Base-by-base conservation (phyloP, 2,888 invertebrate species). In the Aphidoletes aphidimyza region DNA sequence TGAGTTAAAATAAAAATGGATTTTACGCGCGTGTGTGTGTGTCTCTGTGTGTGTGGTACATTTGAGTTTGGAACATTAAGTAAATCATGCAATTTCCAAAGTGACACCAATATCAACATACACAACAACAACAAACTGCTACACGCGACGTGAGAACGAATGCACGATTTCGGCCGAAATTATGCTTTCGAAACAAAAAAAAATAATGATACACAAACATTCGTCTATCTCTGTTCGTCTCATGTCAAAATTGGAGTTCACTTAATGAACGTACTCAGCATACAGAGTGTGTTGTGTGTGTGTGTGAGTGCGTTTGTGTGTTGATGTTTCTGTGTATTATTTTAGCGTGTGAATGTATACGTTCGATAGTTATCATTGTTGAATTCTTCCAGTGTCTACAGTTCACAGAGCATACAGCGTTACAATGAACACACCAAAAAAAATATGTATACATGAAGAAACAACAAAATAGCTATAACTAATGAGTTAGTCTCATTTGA, bases 401-500 rank as follows among this genome's bases (percentile, higher is more conserved):
- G 54, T 54, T 22, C 54, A 54, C n/a, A n/a, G n/a, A 26, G 22
- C 47, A 36, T 36, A 36, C 78, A 78, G 36, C 36, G 34, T n/a
- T n/a, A 19, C 17, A 78, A 36, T 36, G 37, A 37, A 81, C 37
- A n/a, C n/a, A n/a, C n/a, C n/a, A n/a, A n/a, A n/a, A n/a, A n/a
- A n/a, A n/a, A n/a, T n/a, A n/a, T n/a, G n/a, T n/a, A n/a, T n/a
- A n/a, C n/a, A n/a, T n/a, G 17, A 54, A 54, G 54, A 81, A 81
- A 81, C 37, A 81, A 37, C 37, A 81, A 81, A 81, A 81, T 9
- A 37, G 81, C 81, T 37, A 81, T 17, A 81, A n/a, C 19, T n/a
- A 81, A 81, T 81, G n/a, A 81, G 37, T 81, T 81, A 81, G 81
- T 81, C 37, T 81, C 81, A 37, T 81, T 81, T 81, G 81, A 81